phyloP scores from a whole-genome alignment of 2,797 vertebrate genomes.

The Enteromius mattozi region DNA sequence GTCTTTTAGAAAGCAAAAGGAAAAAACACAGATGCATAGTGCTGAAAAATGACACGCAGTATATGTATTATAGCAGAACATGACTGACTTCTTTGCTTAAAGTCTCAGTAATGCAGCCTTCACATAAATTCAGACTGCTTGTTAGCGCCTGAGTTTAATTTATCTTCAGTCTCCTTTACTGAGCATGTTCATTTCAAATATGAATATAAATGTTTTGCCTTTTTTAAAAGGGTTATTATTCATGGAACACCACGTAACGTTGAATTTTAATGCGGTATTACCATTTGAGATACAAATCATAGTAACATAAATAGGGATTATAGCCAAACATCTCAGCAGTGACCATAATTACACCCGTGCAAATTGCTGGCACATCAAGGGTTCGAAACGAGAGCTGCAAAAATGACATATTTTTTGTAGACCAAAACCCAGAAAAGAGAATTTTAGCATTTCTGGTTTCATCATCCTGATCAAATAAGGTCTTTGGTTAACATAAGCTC shows the following conservation, averaged over 20 bases:
- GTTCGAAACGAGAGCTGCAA: background rate
- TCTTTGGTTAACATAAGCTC: background rate
- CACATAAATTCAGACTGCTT: constrained; percentile 20
- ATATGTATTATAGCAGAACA: background rate
- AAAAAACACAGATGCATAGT: constrained; percentile 7
- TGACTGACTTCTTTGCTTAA: constrained; percentile 38
- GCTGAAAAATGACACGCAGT: background rate
- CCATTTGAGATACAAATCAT: background rate
- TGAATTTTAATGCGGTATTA: background rate
- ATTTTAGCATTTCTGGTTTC: background rate
- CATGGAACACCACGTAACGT: background rate
- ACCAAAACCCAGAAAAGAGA: background rate
- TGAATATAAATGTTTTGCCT: background rate
- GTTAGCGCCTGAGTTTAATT: constrained; percentile 33
- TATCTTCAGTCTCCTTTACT: background rate
- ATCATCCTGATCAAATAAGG: background rate
- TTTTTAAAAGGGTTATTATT: constrained; percentile 15
- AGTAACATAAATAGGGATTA: background rate
- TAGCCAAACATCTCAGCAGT: background rate
- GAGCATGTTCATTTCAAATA: constrained; percentile 11
- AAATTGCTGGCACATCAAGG: background rate
- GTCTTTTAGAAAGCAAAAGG: constrained; percentile 22
- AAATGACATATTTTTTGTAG: background rate
- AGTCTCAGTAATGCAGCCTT: constrained; percentile 9
- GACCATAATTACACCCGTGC: background rate